Evolutionary conservation across 2,888 invertebrate genomes (phyloP), one percentile per base, ranked within the genome.

Genomic region (Clivina fossor): DNA sequence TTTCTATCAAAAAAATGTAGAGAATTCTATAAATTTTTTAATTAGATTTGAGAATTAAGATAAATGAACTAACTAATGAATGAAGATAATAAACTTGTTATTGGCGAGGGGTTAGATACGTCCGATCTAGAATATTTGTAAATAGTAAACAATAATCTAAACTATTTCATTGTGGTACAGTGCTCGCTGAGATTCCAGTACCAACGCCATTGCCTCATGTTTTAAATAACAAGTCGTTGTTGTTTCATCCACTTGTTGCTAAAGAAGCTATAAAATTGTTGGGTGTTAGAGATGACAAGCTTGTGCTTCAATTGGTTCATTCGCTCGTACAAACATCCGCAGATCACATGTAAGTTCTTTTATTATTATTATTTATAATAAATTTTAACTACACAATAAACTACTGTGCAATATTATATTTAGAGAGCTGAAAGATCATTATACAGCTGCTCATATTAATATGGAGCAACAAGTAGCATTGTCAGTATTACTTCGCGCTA

Each of bases 141-240:
- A n/a, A n/a, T n/a, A n/a, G n/a, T n/a, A n/a, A n/a, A n/a, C n/a
- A n/a, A n/a, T n/a, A n/a, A n/a, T n/a, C n/a, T n/a, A n/a, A n/a
- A n/a, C n/a, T n/a, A n/a, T n/a, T n/a, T n/a, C n/a, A 30, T 50
- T 50, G 32, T 50, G 15, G 26, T 33, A 50, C 32, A 90, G 90
- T 96, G 80, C 81, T 97, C 74, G 93, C 95, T 72, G 94, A 96
- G 80, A 85, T 97, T 83, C 96, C 96, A 69, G 83, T 97, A 69
- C 95, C 97, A 61, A 91, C 93, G 66, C 93, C 95, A 61, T 78
- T 93, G 70, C 92, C 92, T 61, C 90, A 90, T 69, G 88, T 91
- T 61, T 78, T 93, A 65, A 86, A 89, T 72, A 93, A 93, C 74
- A 93, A 93, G 76, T 94, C 94, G 43, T 81, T 96, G 68, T 78